Conservation (phyloP, 2,113 vertebrate species). For the Myrmecophaga tridactyla region DNA sequence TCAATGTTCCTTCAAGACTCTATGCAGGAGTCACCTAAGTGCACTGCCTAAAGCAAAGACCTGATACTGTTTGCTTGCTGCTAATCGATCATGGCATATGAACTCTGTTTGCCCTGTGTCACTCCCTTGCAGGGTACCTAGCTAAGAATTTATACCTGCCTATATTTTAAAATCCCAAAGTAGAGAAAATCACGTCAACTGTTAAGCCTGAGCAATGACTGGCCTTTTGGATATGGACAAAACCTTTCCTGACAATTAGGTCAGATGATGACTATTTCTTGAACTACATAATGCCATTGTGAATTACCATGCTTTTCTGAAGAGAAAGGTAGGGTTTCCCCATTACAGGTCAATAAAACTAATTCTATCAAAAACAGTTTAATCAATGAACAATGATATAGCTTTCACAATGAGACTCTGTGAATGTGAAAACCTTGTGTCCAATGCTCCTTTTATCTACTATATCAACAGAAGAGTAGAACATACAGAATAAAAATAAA, state of each 20-base stretch:
- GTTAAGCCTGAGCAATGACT: neutral
- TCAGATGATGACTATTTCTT: neutral
- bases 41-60: slow-evolving; percentile 19
- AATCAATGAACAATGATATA: too few species aligned
- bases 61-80: neutral
- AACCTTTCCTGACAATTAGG: neutral
- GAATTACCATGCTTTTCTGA: neutral
- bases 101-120: neutral
- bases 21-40: slow-evolving; percentile 32
- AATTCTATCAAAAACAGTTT: neutral
- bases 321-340: neutral
- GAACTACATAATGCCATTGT: neutral
- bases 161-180: neutral
- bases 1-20: slow-evolving; percentile 37
- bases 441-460: too few species aligned
- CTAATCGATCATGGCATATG: neutral
- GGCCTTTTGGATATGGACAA: neutral
- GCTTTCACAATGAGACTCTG: too few species aligned
- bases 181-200: neutral
- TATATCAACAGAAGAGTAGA: too few species aligned
- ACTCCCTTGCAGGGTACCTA: neutral
- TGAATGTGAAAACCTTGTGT: too few species aligned
- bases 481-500: too few species aligned
- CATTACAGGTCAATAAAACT: slow-evolving; percentile 5
- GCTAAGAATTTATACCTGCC: neutral